Percentiles rank a stretch among this genome's conserved stretches.
Evolutionary conservation across 2,113 vertebrate species (phyloP).

Genomic region (Procavia capensis): DNA sequence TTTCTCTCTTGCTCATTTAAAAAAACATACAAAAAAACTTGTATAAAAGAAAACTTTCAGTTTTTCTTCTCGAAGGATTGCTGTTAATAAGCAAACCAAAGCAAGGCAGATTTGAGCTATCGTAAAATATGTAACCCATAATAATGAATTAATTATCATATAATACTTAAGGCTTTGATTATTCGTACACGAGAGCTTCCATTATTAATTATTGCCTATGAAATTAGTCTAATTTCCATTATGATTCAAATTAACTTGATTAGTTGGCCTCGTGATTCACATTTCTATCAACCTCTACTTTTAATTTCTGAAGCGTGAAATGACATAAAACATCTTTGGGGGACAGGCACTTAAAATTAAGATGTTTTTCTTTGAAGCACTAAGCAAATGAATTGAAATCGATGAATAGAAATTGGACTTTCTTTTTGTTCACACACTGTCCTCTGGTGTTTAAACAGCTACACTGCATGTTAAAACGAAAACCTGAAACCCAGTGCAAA

Average conservation of each 20-base stretch:
- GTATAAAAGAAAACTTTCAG: slow-evolving; percentile 39
- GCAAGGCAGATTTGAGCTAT: slow-evolving; percentile 65
- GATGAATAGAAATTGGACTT: slow-evolving; percentile 36
- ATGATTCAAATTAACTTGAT: slow-evolving; percentile 80
- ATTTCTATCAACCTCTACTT: slow-evolving; percentile 68
- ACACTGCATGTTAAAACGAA: slow-evolving; percentile 66
- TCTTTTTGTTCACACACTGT: slow-evolving; percentile 75
- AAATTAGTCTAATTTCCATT: slow-evolving; percentile 81
- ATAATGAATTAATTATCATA: slow-evolving; percentile 78
- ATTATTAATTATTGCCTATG: slow-evolving; percentile 80
- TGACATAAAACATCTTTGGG: slow-evolving; percentile 72
- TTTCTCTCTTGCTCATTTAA: slow-evolving; percentile 53
- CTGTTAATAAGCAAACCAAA: slow-evolving; percentile 72
- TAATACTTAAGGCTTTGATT: slow-evolving; percentile 79
- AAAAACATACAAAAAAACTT: slow-evolving; percentile 21
- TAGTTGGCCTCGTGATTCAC: slow-evolving; percentile 72
- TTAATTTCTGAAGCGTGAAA: slow-evolving; percentile 72
- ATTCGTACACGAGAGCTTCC: slow-evolving; percentile 72
- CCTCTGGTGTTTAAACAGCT: slow-evolving; percentile 78
- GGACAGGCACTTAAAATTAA: slow-evolving; percentile 67
- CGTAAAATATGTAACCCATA: slow-evolving; percentile 76
- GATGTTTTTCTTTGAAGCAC: slow-evolving; percentile 64
- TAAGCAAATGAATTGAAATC: slow-evolving; percentile 47
- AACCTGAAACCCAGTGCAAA: background rate
- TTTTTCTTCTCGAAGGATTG: slow-evolving; percentile 57